A percentile compares a stretch with the other conserved stretches of the same genome.
Evolutionary conservation across 2,797 vertebrate genomes (phyloP).

Genomic region (Trachurus trachurus): DNA sequence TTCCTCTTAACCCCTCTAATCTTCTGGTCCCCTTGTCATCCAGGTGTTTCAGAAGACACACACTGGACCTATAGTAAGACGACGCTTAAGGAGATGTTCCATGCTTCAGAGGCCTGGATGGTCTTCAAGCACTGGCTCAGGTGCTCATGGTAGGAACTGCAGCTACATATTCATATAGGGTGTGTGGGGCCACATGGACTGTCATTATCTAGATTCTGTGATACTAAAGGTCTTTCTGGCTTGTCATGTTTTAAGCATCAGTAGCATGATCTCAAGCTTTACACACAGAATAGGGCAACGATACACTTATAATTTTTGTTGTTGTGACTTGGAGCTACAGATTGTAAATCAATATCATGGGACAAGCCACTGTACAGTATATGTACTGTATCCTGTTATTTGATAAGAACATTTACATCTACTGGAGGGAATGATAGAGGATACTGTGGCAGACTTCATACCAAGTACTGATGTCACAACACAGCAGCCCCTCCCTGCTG

Average conservation of each 20-base stretch:
- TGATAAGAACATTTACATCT: not conserved
- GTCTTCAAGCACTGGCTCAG: conserved; percentile 75
- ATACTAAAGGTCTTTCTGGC: not conserved
- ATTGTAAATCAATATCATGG: not conserved
- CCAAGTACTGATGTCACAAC: not conserved
- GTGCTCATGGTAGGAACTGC: conserved; percentile 66
- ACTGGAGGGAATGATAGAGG: not conserved
- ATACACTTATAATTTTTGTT: not conserved
- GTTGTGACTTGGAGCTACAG: not conserved
- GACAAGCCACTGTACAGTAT: not conserved
- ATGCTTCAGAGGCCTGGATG: conserved; percentile 83
- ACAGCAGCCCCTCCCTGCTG: not conserved
- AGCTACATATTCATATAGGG: not conserved
- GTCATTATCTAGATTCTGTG: not conserved
- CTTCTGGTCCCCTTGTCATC: conserved; percentile 12
- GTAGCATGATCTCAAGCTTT: not conserved
- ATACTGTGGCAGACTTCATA: not conserved
- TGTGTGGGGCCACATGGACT: not conserved
- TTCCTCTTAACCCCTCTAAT: conserved; percentile 28
- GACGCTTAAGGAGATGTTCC: conserved; percentile 62
- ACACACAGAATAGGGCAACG: too few relatives aligned
- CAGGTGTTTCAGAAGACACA: conserved; percentile 70
- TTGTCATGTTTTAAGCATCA: not conserved
- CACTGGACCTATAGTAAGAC: conserved; percentile 79
- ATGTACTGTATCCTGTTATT: not conserved